Base-by-base conservation (phyloP, 2,113 vertebrate genomes). In the Boulengeromyrus knoepffleri region DNA sequence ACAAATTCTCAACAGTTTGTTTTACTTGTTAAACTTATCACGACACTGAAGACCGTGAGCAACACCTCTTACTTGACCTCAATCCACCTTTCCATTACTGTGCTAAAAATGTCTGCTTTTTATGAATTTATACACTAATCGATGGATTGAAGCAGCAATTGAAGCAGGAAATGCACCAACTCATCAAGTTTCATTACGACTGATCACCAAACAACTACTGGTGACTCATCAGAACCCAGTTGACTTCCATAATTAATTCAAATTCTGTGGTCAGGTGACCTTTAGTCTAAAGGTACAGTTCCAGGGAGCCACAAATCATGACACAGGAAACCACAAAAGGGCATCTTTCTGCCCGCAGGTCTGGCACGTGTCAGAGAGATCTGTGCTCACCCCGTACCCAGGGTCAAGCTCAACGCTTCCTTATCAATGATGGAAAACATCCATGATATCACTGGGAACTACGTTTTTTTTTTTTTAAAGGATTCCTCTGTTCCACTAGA, bases 271-370 rank as follows among this genome's bases (percentile, higher is more conserved):
- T 45, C 12, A 85, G 10, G 39, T 85, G 89, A 58, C 89, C 89
- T 89, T 89, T 52, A 85, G 39, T 27, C 27, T 27, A 36, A 56
- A 4, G 31, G 49, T 52, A 5, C 15, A 52, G 24, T 87, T 52
- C 42, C 62, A 49, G 47, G 31, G 74, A 89, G 77, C 89, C 80
- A 85, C 77, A 89, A 89, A 89, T 89, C 80, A 85, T 85, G 27
- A 80, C 77, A 8, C 39, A 58, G 46, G 80, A 89, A 53, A 27
- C 39, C 89, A 80, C 10, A 12, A 85, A 13, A 89, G 47, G 7
- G 36, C 19, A 46, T 31, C 1, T 80, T 47, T 89, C 8, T 47
- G 3, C 46, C 36, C 31, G 13, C 88, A 24, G 49, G 13, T 17
- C 8, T 42, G 15, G 74, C 70, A 47, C n/a, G 27, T 87, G 85